Conservation (phyloP, 2,113 vertebrate species). For the Cygnus buccinator region DNA sequence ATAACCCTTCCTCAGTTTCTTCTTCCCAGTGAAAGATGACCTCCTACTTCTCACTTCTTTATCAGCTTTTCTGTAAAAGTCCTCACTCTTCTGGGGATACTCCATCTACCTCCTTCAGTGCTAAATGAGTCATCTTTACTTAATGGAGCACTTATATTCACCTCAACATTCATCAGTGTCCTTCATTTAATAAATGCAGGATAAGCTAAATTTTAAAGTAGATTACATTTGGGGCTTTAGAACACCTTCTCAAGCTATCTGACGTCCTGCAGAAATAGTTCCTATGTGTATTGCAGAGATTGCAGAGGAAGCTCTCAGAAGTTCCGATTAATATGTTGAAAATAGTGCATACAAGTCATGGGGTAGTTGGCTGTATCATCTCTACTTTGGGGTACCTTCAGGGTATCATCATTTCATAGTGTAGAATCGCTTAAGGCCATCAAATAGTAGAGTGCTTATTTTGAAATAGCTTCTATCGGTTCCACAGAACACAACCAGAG, state of each 20-base stretch:
- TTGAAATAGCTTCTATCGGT: background rate
- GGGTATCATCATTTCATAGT: background rate
- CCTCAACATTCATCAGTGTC: background rate
- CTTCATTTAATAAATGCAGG: background rate
- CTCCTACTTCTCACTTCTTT: background rate
- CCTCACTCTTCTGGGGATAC: background rate
- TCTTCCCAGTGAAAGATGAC: background rate
- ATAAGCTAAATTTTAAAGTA: background rate
- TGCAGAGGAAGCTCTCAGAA: background rate
- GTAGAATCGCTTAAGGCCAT: background rate
- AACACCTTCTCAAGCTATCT: background rate
- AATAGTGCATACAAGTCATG: background rate
- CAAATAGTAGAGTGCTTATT: background rate
- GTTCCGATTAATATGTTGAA: background rate
- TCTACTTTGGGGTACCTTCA: background rate
- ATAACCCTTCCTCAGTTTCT: background rate
- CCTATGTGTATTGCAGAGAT: background rate
- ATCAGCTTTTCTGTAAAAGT: background rate
- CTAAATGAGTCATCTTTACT: background rate
- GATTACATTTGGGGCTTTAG: background rate
- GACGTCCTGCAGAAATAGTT: background rate
- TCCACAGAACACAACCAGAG: background rate
- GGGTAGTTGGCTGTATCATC: background rate
- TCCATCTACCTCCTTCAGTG: background rate
- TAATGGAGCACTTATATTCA: background rate